Evolutionary conservation across 1,140 invertebrate genomes (phyloP).

Genomic region (Cotesia chilonis): DNA sequence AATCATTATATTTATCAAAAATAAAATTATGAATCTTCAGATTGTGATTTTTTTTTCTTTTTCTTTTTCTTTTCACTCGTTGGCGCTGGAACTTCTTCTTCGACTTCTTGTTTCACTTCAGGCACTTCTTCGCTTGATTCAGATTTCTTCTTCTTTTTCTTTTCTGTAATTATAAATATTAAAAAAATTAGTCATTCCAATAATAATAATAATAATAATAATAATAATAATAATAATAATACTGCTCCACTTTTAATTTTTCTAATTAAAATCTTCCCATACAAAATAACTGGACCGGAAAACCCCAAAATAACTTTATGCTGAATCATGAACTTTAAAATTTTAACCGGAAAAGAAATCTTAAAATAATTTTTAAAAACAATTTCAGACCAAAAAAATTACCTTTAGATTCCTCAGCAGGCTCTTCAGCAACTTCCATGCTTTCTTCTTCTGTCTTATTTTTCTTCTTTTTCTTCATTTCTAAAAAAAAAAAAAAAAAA

Average conservation of each 20-base stretch:
- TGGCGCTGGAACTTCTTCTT: slow-evolving; percentile 34
- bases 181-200: too few relatives aligned
- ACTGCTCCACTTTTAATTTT: too few relatives aligned
- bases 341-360: too few relatives aligned
- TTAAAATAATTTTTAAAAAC: neutral
- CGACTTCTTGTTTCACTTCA: slow-evolving; percentile 50
- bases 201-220: too few relatives aligned
- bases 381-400: slow-evolving; percentile 10
- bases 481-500: too few relatives aligned
- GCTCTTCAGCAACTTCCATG: neutral
- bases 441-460: slow-evolving; percentile 35
- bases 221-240: too few relatives aligned
- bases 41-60: slow-evolving; percentile 59
- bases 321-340: too few relatives aligned
- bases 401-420: slow-evolving; percentile 25
- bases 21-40: slow-evolving; percentile 43
- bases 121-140: slow-evolving; percentile 59
- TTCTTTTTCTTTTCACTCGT: slow-evolving; percentile 54
- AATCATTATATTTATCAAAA: neutral
- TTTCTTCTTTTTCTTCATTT: slow-evolving; percentile 24
- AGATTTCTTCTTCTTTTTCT: slow-evolving; percentile 28
- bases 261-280: too few relatives aligned
- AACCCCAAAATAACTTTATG: too few relatives aligned
- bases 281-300: too few relatives aligned
- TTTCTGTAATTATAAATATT: too few relatives aligned